Evolutionary conservation across 2,797 vertebrate genomes (phyloP).

Genomic region (Prunella strophiata): DNA sequence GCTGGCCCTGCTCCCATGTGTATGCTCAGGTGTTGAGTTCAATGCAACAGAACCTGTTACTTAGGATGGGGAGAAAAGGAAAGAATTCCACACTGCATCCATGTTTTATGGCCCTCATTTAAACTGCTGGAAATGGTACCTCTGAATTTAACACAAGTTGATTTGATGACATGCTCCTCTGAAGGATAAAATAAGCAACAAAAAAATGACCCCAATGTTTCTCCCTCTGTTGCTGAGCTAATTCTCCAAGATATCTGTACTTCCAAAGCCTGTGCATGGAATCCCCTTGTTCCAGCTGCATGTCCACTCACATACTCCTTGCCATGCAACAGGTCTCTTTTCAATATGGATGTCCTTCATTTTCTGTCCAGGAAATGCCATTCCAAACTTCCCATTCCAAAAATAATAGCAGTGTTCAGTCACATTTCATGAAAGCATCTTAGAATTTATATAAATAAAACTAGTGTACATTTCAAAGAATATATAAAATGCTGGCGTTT

Average conservation of each 20-base stretch:
- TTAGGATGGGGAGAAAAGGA: neutral
- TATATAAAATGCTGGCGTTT: neutral
- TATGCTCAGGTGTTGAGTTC: neutral
- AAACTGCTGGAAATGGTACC: neutral
- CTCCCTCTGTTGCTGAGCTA: neutral
- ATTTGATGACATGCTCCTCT: neutral
- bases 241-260: neutral
- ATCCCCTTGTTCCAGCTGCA: neutral
- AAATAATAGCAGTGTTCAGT: conserved; percentile 46
- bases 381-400: conserved; percentile 32
- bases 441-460: conserved; percentile 54
- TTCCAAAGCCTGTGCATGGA: neutral
- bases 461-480: conserved; percentile 28
- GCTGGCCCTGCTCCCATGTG: neutral
- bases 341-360: neutral
- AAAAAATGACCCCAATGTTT: neutral
- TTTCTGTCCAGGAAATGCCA: neutral
- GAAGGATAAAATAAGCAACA: neutral
- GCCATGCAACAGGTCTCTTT: neutral
- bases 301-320: neutral
- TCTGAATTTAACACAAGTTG: neutral
- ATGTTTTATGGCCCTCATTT: neutral
- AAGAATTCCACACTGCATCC: neutral
- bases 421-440: conserved; percentile 41
- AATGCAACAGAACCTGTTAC: neutral